Conservation (phyloP, 2,113 vertebrate genomes). For the Nannobrachium achirus region DNA sequence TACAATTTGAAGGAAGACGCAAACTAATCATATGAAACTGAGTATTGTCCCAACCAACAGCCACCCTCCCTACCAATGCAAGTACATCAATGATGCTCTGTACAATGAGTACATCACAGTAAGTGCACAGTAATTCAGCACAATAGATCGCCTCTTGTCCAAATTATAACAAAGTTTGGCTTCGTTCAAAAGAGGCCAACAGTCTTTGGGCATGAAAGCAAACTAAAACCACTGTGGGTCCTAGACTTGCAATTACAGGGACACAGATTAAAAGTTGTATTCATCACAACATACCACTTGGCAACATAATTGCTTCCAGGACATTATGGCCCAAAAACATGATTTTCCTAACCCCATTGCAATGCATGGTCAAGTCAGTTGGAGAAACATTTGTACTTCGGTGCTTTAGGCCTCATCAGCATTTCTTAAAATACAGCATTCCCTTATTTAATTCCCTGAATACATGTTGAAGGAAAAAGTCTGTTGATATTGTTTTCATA, state of each 20-base stretch:
- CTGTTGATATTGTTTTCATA: too few species aligned
- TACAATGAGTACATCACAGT: neutral
- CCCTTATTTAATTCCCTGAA: too few species aligned
- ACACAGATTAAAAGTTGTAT: slow-evolving; percentile 47
- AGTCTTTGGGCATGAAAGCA: neutral
- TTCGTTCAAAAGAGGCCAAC: slow-evolving; percentile 11
- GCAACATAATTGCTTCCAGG: slow-evolving; percentile 51
- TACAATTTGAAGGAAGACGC: too few species aligned
- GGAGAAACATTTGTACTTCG: neutral
- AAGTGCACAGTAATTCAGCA: neutral
- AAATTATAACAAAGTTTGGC: slow-evolving; percentile 4
- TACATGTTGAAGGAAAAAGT: too few species aligned
- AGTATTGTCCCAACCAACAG: neutral
- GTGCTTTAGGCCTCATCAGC: too few species aligned
- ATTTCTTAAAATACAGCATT: too few species aligned
- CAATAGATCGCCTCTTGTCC: neutral
- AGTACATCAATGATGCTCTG: neutral
- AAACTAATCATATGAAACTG: neutral
- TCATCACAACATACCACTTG: slow-evolving; percentile 34
- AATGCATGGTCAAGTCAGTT: neutral
- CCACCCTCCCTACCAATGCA: neutral
- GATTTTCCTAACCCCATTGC: slow-evolving; percentile 37
- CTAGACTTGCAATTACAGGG: slow-evolving; percentile 53
- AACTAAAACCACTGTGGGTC: slow-evolving; percentile 12
- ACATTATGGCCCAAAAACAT: slow-evolving; percentile 44